phyloP scores from a whole-genome alignment of 1,140 invertebrate genomes.

The Drosophila mauritiana region DNA sequence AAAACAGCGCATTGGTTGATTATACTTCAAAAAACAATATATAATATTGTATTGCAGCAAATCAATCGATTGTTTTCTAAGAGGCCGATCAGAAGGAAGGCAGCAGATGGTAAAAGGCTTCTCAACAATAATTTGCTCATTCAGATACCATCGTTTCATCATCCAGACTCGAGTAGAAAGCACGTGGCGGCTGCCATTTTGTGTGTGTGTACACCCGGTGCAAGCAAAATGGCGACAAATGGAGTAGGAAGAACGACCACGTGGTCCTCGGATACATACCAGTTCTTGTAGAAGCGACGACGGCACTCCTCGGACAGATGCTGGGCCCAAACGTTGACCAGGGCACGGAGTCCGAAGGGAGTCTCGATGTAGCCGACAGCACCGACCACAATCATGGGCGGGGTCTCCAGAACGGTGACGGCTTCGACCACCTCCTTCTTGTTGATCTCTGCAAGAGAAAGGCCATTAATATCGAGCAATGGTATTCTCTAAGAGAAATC shows the following conservation, averaged over 20 bases:
- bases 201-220: neutral
- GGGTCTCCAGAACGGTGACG: conserved; percentile 99
- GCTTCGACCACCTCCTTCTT: conserved; percentile 99
- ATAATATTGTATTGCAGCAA: neutral
- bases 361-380: conserved; percentile 99
- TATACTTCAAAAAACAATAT: no score
- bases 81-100: conserved; percentile 84
- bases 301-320: conserved; percentile 99
- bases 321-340: conserved; percentile 99
- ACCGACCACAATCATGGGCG: conserved; percentile 99
- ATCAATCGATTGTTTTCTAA: conserved; percentile 7
- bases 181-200: conserved; percentile 29
- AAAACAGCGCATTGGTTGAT: no score
- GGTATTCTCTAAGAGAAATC: neutral
- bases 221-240: conserved; percentile 57
- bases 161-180: conserved; percentile 50
- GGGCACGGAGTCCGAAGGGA: conserved; percentile 96
- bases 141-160: conserved; percentile 84
- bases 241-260: neutral
- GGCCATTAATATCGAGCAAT: conserved; percentile 35
- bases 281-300: conserved; percentile 99
- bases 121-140: conserved; percentile 68
- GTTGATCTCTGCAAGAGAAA: conserved; percentile 93
- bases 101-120: conserved; percentile 82
- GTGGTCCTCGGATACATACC: conserved; percentile 88